Conservation (phyloP, 2,888 invertebrate genomes). For the Drosophila colorata region DNA sequence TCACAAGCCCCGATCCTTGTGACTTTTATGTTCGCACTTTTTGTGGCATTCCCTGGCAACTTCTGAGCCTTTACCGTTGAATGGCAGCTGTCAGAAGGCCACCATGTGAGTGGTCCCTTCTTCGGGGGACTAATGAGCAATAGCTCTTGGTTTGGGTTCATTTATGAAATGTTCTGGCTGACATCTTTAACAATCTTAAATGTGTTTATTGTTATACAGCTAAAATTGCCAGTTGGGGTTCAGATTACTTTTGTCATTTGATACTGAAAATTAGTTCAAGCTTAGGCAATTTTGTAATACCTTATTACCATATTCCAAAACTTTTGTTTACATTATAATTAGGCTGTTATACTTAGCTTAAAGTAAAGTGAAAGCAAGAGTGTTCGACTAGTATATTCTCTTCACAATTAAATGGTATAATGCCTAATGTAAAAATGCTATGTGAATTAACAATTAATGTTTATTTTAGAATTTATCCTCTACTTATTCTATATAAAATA, state of each 20-base stretch:
- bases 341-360: not conserved
- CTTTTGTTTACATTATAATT: constrained; percentile 1
- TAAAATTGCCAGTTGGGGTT: too few species aligned
- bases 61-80: not conserved
- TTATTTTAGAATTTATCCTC: too few species aligned
- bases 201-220: too few species aligned
- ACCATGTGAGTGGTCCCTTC: not conserved
- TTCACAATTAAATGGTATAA: too few species aligned
- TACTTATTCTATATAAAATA: too few species aligned
- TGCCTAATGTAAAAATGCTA: too few species aligned
- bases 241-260: constrained; percentile 1
- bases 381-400: too few species aligned
- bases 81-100: not conserved
- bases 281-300: constrained; percentile 4
- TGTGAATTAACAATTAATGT: too few species aligned
- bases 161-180: not conserved
- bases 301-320: not conserved
- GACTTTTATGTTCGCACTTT: not conserved
- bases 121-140: not conserved
- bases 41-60: not conserved
- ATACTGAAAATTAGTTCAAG: constrained; percentile 6
- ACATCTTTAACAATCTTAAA: not conserved
- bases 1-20: not conserved
- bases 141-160: not conserved
- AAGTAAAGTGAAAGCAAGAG: not conserved